A percentile compares a stretch with the other conserved stretches of the same genome.
Conservation (phyloP, 2,888 invertebrate genomes). For the Zaprionus bogoriensis region DNA sequence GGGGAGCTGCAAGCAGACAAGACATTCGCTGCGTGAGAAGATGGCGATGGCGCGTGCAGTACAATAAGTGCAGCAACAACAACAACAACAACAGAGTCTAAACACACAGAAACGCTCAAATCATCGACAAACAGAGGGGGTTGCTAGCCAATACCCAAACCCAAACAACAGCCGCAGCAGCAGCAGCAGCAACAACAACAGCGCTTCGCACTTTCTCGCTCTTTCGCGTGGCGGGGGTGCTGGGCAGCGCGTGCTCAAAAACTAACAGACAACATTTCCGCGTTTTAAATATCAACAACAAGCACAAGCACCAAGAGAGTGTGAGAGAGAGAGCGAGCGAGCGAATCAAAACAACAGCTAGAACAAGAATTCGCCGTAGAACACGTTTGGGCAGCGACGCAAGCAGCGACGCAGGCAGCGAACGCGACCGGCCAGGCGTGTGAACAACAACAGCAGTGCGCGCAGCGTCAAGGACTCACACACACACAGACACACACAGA, state of each 20-base stretch:
- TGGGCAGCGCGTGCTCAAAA: conserved; percentile 39
- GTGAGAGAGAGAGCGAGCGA: too few species aligned
- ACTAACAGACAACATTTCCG: conserved; percentile 34
- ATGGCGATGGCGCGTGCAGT: conserved; percentile 44
- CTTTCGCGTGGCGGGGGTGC: conserved; percentile 29
- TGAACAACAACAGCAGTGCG: conserved; percentile 21
- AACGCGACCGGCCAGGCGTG: conserved; percentile 2
- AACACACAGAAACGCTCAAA: conserved; percentile 29
- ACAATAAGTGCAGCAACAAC: not conserved
- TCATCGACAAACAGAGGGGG: conserved; percentile 13
- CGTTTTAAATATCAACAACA: conserved; percentile 36
- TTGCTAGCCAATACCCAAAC: conserved; percentile 23
- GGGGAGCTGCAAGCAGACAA: conserved; percentile 9
- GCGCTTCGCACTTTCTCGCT: not conserved
- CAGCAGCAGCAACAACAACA: conserved; percentile 1
- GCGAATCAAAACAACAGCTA: conserved; percentile 14
- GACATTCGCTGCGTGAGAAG: conserved; percentile 24
- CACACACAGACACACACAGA: too few species aligned
- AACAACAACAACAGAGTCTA: not conserved
- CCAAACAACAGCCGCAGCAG: conserved; percentile 5
- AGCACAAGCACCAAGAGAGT: too few species aligned
- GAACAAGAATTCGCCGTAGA: not conserved
- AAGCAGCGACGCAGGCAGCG: not conserved
- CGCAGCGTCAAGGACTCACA: conserved; percentile 25
- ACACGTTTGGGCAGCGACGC: conserved; percentile 3